Percentiles rank a stretch among this genome's conserved stretches.
Evolutionary conservation across 1,140 invertebrate genomes (phyloP).

Genomic region (Rhopalosiphum padi): DNA sequence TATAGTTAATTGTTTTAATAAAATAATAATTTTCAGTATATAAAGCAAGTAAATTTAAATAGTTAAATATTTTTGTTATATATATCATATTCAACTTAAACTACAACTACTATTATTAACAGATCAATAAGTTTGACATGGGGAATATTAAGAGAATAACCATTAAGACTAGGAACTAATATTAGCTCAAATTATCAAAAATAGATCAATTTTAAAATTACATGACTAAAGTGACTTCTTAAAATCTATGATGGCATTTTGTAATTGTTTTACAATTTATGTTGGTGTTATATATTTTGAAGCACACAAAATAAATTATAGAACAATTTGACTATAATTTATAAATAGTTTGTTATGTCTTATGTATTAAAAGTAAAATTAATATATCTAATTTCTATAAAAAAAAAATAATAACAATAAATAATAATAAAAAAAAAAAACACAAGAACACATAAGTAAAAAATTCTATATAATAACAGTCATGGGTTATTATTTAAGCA

Average conservation of each 20-base stretch:
- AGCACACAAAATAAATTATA: constrained; percentile 14
- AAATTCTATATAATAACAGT: constrained; percentile 21
- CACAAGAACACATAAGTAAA: constrained; percentile 22
- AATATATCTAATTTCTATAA: constrained; percentile 30
- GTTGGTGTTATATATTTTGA: background rate
- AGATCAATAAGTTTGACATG: constrained; percentile 6
- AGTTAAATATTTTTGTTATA: background rate
- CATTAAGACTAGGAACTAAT: constrained; percentile 44
- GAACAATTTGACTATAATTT: background rate
- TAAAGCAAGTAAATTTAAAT: background rate
- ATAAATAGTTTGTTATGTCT: constrained; percentile 24
- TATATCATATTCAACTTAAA: background rate
- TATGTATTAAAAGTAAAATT: constrained; percentile 21
- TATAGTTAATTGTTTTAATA: background rate
- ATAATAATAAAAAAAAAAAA: constrained; percentile 30
- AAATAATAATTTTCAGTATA: background rate
- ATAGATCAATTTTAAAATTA: constrained; percentile 16
- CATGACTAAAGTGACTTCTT: constrained; percentile 12
- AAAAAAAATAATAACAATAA: constrained; percentile 32
- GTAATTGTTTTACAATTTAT: background rate
- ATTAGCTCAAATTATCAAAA: constrained; percentile 43
- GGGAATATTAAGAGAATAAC: background rate
- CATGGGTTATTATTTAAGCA: constrained; percentile 7
- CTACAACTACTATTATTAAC: background rate
- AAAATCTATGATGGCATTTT: constrained; percentile 16